A percentile compares a stretch with the other conserved stretches of the same genome.
These are phyloP conservation scores for Fregetta grallaria DNA, from an alignment of 2,113 vertebrate genomes.

Conservation along the genomic window DNA sequence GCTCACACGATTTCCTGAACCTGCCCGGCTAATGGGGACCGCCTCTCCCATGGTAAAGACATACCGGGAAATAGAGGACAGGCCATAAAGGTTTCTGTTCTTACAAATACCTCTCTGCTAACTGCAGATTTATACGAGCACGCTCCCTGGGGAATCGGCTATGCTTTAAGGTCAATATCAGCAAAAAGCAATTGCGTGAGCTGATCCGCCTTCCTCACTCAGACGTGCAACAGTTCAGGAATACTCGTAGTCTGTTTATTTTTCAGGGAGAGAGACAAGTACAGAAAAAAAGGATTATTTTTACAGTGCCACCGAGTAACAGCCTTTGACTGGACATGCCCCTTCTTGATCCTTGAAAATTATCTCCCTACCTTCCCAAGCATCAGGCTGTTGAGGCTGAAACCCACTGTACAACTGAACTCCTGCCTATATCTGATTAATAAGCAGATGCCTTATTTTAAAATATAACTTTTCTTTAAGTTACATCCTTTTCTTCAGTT, in stretches of 20 bases:
- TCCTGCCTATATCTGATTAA: conserved; percentile 21
- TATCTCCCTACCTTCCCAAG: background rate
- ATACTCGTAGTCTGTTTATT: background rate
- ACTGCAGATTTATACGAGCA: background rate
- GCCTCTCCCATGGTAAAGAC: background rate
- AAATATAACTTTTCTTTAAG: conserved; percentile 76
- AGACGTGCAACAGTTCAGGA: background rate
- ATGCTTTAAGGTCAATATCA: background rate
- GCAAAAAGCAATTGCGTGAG: background rate
- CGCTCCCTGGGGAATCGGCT: fast-evolving
- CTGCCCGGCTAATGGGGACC: background rate
- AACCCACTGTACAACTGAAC: background rate
- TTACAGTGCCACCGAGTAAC: background rate
- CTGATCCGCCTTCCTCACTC: background rate
- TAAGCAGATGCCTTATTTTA: conserved; percentile 64
- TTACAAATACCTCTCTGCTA: background rate
- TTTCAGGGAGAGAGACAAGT: background rate
- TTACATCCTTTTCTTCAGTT: conserved; percentile 79
- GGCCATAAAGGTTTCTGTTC: background rate
- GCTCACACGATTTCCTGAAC: background rate
- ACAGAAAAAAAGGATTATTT: background rate
- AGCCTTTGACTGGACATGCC: conserved; percentile 8
- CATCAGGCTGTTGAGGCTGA: background rate
- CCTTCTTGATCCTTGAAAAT: background rate
- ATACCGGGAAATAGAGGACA: background rate